phyloP scores from a whole-genome alignment of 2,797 vertebrate species.

The Threskiornis aethiopicus region DNA sequence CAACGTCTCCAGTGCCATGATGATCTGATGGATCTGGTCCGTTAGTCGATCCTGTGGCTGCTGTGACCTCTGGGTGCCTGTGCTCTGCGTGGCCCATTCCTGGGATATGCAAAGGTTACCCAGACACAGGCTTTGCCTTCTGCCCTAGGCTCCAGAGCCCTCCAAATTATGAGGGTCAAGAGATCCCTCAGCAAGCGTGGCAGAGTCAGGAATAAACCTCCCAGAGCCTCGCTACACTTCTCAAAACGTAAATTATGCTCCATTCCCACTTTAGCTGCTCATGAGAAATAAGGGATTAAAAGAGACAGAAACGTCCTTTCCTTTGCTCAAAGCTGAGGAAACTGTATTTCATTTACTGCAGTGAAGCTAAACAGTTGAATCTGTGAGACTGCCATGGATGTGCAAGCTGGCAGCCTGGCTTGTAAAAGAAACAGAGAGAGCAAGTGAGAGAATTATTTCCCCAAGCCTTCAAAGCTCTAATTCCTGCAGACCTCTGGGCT shows the following conservation, averaged over 20 bases:
- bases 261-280: background rate
- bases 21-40: background rate
- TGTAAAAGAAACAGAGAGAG: background rate
- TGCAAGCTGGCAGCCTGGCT: background rate
- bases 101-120: background rate
- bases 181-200: background rate
- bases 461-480: background rate
- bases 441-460: background rate
- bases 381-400: background rate
- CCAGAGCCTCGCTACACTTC: background rate
- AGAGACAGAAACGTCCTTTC: background rate
- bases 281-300: background rate
- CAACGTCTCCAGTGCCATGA: background rate
- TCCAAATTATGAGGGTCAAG: rapidly evolving
- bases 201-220: background rate
- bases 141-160: background rate
- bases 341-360: background rate
- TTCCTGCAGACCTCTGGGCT: background rate
- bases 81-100: rapidly evolving
- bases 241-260: background rate
- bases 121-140: background rate
- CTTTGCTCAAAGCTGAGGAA: background rate
- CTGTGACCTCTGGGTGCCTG: background rate
- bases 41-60: rapidly evolving
- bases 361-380: background rate